Percentiles rank a stretch among this genome's conserved stretches.
Evolutionary conservation across 2,888 invertebrate species (phyloP).

Genomic region (Hirtodrosophila cameraria): DNA sequence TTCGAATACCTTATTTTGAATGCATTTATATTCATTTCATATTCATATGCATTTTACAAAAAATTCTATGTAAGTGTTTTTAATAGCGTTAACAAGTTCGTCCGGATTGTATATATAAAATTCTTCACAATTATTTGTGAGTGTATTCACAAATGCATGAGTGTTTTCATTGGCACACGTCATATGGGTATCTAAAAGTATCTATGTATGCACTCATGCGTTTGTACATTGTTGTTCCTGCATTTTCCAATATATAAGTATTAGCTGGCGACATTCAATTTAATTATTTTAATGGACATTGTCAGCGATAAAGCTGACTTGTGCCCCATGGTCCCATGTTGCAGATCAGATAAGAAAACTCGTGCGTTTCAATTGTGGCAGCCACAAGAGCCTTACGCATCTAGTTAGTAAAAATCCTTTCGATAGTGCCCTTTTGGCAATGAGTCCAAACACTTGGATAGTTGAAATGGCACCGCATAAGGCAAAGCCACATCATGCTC

Average conservation of each 20-base stretch:
- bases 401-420: constrained; percentile 36
- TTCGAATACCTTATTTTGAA: no score
- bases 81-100: no score
- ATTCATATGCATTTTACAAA: background rate
- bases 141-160: background rate
- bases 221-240: constrained; percentile 2
- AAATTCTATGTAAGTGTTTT: no score
- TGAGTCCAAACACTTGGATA: constrained; percentile 66
- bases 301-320: constrained; percentile 34
- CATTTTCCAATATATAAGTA: constrained; percentile 6
- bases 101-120: no score
- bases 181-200: background rate
- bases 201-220: constrained; percentile 8
- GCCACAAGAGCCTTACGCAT: constrained; percentile 2
- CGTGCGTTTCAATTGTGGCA: constrained; percentile 27
- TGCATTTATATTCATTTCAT: no score
- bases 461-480: constrained; percentile 66
- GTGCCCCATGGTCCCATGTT: background rate
- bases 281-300: constrained; percentile 54
- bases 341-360: constrained; percentile 41
- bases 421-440: constrained; percentile 55
- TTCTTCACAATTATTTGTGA: background rate
- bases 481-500: constrained; percentile 30
- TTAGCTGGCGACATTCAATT: constrained; percentile 13
- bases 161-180: background rate